Evolutionary conservation across 2,888 invertebrate genomes (phyloP), one percentile per base, ranked within the genome.

Genomic region (Synergus itoensis): DNA sequence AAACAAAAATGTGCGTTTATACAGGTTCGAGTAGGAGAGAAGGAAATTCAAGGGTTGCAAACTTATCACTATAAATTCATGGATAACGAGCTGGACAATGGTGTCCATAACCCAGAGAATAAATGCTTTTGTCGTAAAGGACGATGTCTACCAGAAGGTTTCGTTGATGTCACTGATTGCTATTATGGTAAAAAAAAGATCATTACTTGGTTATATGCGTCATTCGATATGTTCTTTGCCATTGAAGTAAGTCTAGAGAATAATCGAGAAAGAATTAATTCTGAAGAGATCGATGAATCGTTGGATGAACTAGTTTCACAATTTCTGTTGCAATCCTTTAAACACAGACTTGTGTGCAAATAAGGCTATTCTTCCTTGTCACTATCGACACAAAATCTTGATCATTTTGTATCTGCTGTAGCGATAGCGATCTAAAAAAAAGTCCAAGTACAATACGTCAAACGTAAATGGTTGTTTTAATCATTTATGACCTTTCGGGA

Each of bases 121-220:
- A 95, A 95, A 86, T 98, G 98, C 87, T 98, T 96, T 92, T 98
- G 98, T 87, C 94, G 95, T 83, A 91, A 95, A 60, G 95, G 95
- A 93, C 93, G 93, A 82, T 97, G 97, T 88, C 93, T 97, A 18
- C 95, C 95, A 4, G 92, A 93, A 53, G 98, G 98, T 8, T 91
- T 98, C 3, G 94, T 97, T 41, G 98, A 98, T 89, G 97, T 98
- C 57, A 95, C 96, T 0, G 96, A 96, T 77, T 98, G 98, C 88
- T 98, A 98, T 92, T 98, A 97, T 88, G 97, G 94, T 94, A 88
- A 92, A 89, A 73, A 67, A 67, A 45, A 28, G 16, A 69, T 69
- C 36, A 73, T 36, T 36, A 12, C 53, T 53, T 48, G 28, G 7
- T 73, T 28, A 73, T 69, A 28, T 69, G n/a, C 28, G 69, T 53